Evolutionary conservation across 1,140 invertebrate genomes (phyloP), one percentile per base, ranked within the genome.

Genomic region (Venustaconcha ellipsiformis): DNA sequence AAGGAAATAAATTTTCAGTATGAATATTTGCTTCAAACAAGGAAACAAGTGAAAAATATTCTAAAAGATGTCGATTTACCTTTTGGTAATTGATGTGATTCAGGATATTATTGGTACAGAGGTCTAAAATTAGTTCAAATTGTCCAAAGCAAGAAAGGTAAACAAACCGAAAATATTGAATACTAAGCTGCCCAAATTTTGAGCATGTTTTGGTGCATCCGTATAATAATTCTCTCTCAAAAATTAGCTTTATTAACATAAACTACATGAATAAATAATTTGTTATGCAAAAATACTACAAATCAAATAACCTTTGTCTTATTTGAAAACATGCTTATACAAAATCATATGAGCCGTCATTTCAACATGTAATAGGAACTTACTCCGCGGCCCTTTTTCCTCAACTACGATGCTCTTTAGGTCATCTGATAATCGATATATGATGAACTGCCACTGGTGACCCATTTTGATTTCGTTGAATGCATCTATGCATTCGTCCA

Each of bases 381-480:
- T 71, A 82, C 81, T 67, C 20, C 76, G 73, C 2, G 72, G 74
- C 26, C 74, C 84, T 60, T 72, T 83, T 60, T 84, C 80, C 30
- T 83, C 80, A 58, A 86, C 80, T 26, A 78, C 72, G 66, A 86
- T 81, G 18, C 60, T 70, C 71, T 59, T 80, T 48, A 84, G 72
- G 70, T 82, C 80, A 17, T 80, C 78, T 1, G 80, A 80, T 17
- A 86, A 60, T 56, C 76, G 75, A 74, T 74, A 86, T 55, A 86
- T 82, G 64, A 86, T 73, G 77, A 82, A 86, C 57, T 82, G 71
- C 71, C 76, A 81, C 57, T 78, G 78, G 75, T 83, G 83, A 14
- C 78, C 78, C 78, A 86, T 76, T 76, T 86, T 83, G 60, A 86
- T 75, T 37, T 84, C 80, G 17, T 82, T 76, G 63, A 78, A 86